phyloP scores from a whole-genome alignment of 2,888 invertebrate genomes.

The Troglohyphantes excavatus region DNA sequence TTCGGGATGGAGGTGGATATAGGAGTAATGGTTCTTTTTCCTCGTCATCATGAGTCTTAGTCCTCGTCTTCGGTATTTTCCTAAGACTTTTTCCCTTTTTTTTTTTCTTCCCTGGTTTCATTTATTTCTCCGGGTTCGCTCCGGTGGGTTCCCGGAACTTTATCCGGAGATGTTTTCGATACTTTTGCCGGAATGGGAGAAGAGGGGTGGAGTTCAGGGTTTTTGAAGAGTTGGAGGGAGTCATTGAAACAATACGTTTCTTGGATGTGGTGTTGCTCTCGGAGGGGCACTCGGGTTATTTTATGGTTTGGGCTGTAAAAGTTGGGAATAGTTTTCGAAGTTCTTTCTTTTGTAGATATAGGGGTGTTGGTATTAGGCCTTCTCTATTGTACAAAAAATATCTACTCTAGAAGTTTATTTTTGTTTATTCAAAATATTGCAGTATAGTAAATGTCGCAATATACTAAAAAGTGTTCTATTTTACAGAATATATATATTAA shows the following conservation, averaged over 20 bases:
- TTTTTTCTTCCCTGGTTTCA: not conserved
- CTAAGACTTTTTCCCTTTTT: constrained; percentile 17
- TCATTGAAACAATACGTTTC: constrained; percentile 30
- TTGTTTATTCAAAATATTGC: too few species aligned
- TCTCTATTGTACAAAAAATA: too few species aligned
- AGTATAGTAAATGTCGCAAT: too few species aligned
- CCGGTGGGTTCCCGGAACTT: constrained; percentile 30
- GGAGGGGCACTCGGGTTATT: not conserved
- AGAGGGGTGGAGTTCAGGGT: not conserved
- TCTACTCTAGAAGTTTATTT: too few species aligned
- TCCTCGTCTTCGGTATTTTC: constrained; percentile 55
- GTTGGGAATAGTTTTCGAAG: not conserved
- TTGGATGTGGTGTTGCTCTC: too few species aligned
- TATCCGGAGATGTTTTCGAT: constrained; percentile 37
- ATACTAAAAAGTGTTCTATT: too few species aligned
- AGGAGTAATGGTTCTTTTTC: constrained; percentile 70
- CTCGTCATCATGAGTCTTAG: constrained; percentile 75
- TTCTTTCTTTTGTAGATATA: not conserved
- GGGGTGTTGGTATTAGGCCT: not conserved
- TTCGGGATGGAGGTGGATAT: constrained; percentile 69
- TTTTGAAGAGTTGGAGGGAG: constrained; percentile 2
- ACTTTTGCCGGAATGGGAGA: not conserved
- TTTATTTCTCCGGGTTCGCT: constrained; percentile 9
- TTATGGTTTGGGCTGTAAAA: not conserved
- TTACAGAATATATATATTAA: too few species aligned